Evolutionary conservation across 1,140 invertebrate species (phyloP), one percentile per base, ranked within the genome.

Genomic region (Lerema accius): DNA sequence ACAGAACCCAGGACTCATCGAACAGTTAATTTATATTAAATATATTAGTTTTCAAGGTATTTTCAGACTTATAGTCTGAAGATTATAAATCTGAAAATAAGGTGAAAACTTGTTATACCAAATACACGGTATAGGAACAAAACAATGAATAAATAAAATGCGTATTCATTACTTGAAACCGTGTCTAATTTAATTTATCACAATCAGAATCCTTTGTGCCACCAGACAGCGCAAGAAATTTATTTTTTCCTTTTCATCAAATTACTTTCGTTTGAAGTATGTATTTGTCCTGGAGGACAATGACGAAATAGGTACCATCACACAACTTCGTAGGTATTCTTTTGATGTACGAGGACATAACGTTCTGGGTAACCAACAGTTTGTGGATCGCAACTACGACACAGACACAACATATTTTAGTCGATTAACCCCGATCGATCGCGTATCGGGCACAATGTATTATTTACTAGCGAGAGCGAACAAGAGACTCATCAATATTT

Each of bases 401-500:
- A 46, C n/a, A 19, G 6, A 35, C 14, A 10, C n/a, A 16, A 59
- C 46, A 59, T 59, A 59, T 48, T 48, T 59, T 23, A 59, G 55
- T 37, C 55, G 40, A 46, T 59, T 23, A 32, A 59, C 28, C 40
- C 55, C 55, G 55, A 59, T 59, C 55, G 43, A 59, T 59, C 43
- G 28, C 46, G 28, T 48, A 59, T 48, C 55, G 42, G 42, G 55
- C 55, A 37, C 55, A 37, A 39, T 46, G 43, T 59, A 48, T 59
- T 59, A 59, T 59, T 48, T 46, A 59, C 55, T 58, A 19, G 55
- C 42, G 42, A 32, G 42, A 58, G 39, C 39, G 53, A 56, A 43
- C 53, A 56, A 56, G 53, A 56, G 53, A 58, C 55, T 58, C 55
- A 58, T 58, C 55, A 58, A 58, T 58, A 58, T 58, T 45, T 58